Conservation (phyloP, 2,113 vertebrate genomes). For the Campylorhamphus procurvoides region DNA sequence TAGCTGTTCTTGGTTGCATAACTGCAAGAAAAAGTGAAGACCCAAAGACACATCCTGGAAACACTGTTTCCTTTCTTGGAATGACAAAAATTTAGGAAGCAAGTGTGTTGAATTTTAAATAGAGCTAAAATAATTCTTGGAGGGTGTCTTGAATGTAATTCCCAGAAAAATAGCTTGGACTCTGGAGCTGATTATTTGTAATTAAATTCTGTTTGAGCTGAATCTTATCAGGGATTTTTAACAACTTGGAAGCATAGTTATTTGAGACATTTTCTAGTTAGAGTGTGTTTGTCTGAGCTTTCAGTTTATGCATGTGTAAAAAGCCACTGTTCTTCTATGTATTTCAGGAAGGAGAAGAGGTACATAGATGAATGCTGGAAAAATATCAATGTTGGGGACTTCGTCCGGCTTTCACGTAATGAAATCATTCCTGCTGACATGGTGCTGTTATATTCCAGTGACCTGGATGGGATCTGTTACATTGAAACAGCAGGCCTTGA, state of each 20-base stretch:
- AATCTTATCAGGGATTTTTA: background rate
- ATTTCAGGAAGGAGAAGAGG: constrained; percentile 79
- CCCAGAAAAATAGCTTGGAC: background rate
- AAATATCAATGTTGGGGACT: constrained; percentile 89
- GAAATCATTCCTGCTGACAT: constrained; percentile 93
- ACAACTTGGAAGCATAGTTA: background rate
- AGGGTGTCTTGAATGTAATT: background rate
- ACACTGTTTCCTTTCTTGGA: background rate
- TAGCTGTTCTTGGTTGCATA: background rate
- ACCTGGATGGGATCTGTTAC: constrained; percentile 89
- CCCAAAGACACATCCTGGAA: background rate
- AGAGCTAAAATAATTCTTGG: background rate
- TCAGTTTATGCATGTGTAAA: background rate
- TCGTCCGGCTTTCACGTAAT: constrained; percentile 88
- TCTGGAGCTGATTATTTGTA: background rate
- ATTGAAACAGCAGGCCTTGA: constrained; percentile 93
- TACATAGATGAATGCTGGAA: constrained; percentile 87
- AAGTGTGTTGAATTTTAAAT: background rate
- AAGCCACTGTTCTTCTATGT: background rate
- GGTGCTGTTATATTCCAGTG: constrained; percentile 89
- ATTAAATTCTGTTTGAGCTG: background rate
- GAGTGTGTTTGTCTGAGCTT: background rate
- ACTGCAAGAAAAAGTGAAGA: background rate
- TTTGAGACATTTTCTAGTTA: background rate
- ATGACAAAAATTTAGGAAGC: background rate